Conservation (phyloP, 2,797 vertebrate species). For the Falco naumanni region DNA sequence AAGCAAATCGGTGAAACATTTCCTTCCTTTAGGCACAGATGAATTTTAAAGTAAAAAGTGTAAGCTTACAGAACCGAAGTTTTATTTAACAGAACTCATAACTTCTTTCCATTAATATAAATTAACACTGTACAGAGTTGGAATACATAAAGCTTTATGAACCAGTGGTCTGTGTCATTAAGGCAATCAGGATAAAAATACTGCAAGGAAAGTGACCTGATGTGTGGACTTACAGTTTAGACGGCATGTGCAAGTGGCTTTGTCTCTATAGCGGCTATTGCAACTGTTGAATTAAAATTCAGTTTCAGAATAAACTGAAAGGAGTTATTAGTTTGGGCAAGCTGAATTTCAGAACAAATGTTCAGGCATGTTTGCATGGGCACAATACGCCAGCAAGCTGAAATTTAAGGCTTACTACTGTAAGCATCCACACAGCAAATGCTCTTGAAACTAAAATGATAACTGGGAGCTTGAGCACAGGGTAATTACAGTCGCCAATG, state of each 20-base stretch:
- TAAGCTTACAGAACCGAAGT: not conserved
- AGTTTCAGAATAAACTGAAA: not conserved
- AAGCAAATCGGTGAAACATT: not conserved
- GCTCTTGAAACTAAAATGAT: conserved; percentile 34
- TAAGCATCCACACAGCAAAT: not conserved
- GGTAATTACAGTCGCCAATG: not conserved
- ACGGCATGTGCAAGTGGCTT: not conserved
- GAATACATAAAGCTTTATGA: conserved; percentile 12
- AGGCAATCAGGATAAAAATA: not conserved
- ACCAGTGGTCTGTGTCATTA: conserved; percentile 25
- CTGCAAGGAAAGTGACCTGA: not conserved
- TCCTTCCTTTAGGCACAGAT: not conserved
- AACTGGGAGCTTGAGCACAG: not conserved
- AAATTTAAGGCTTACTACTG: conserved; percentile 4
- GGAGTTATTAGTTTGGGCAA: not conserved
- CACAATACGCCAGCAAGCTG: not conserved
- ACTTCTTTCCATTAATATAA: conserved; percentile 23
- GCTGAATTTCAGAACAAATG: not conserved
- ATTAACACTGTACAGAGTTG: not conserved
- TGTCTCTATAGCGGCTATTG: not conserved
- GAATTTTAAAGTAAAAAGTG: not conserved
- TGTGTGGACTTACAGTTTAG: not conserved
- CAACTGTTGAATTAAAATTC: not conserved
- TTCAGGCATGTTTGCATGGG: not conserved
- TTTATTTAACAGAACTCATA: not conserved